phyloP scores from a whole-genome alignment of 1,140 invertebrate species.

The Drosophila littoralis region DNA sequence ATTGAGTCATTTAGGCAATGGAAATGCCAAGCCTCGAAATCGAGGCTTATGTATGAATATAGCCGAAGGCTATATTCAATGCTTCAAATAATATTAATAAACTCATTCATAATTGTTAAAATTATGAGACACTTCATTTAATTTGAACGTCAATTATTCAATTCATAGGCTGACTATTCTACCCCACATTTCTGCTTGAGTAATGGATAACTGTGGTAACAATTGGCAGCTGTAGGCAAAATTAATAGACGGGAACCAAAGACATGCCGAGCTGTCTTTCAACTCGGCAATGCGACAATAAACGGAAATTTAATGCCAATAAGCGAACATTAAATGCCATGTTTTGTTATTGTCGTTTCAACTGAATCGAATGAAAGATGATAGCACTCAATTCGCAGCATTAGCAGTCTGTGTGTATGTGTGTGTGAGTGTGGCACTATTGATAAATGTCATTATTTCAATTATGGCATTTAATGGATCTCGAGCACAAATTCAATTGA shows the following conservation, averaged over 20 bases:
- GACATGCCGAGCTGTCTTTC: slow-evolving; percentile 8
- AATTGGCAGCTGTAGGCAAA: slow-evolving; percentile 17
- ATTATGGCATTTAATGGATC: slow-evolving; percentile 62
- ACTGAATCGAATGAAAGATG: slow-evolving; percentile 14
- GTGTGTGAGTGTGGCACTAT: slow-evolving; percentile 36
- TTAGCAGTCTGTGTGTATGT: slow-evolving; percentile 24
- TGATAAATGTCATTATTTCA: slow-evolving; percentile 68
- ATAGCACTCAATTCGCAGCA: slow-evolving; percentile 19
- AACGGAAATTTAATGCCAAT: slow-evolving; percentile 49
- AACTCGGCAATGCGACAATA: slow-evolving; percentile 15
- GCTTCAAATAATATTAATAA: no score
- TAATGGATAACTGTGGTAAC: slow-evolving; percentile 9
- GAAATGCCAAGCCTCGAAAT: no score
- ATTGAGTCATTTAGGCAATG: no score
- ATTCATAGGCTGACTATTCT: neutral
- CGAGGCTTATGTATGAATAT: no score
- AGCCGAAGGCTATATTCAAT: no score
- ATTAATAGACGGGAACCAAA: slow-evolving; percentile 13
- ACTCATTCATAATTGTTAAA: neutral
- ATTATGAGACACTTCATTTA: neutral
- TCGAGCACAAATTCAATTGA: slow-evolving; percentile 41
- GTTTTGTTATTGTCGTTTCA: slow-evolving; percentile 13
- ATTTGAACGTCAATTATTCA: slow-evolving; percentile 2
- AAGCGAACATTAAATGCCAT: slow-evolving; percentile 44
- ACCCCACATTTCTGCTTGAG: neutral